These are phyloP conservation scores for Eristalinus aeneus DNA, from an alignment of 2,888 invertebrate species.

Conservation along the genomic window DNA sequence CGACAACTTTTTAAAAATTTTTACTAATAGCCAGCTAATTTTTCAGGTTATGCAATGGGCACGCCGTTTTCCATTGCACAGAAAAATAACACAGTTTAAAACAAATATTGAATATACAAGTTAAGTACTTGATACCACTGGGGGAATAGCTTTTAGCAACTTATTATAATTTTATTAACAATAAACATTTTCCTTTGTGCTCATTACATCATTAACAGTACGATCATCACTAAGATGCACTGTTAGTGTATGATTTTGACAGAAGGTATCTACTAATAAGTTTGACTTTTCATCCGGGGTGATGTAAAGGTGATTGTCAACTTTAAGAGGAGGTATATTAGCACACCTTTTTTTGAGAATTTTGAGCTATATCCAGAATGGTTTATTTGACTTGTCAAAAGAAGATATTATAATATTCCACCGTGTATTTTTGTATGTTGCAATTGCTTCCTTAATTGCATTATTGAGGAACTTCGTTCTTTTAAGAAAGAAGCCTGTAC, in stretches of 20 bases:
- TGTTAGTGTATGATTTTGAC: neutral
- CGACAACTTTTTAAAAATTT: too few relatives aligned
- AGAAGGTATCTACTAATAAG: neutral
- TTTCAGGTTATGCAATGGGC: too few relatives aligned
- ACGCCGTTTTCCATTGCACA: too few relatives aligned
- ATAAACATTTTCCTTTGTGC: too few relatives aligned
- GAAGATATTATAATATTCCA: neutral
- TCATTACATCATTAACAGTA: too few relatives aligned
- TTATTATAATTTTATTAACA: too few relatives aligned
- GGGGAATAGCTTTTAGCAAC: too few relatives aligned
- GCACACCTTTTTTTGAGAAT: neutral
- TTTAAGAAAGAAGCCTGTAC: neutral
- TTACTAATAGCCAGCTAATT: too few relatives aligned
- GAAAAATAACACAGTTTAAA: too few relatives aligned
- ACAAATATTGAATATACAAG: too few relatives aligned
- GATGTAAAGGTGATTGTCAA: neutral
- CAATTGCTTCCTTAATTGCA: neutral
- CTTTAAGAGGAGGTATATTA: neutral
- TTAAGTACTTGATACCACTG: too few relatives aligned
- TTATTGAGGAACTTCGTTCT: neutral
- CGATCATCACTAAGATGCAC: neutral
- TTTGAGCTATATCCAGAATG: neutral
- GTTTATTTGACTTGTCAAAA: neutral
- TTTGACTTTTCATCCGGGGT: neutral
- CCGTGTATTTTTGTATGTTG: neutral